Evolutionary conservation across 1,140 invertebrate genomes (phyloP).

Genomic region (Arctopsyche grandis): DNA sequence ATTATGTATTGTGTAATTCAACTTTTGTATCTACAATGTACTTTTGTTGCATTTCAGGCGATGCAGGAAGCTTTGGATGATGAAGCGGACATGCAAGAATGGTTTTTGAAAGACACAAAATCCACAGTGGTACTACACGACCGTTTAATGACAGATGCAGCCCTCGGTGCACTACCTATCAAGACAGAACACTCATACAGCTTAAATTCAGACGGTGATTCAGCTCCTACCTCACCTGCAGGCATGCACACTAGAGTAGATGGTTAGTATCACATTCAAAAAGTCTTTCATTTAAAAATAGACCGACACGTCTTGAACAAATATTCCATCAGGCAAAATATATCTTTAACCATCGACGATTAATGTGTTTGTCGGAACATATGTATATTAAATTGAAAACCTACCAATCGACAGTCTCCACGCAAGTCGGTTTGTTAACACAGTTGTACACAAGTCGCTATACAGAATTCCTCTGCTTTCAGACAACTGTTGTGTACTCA

Average conservation of each 20-base stretch:
- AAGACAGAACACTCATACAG: slow-evolving; percentile 89
- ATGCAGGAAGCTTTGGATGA: slow-evolving; percentile 73
- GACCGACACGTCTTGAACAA: background rate
- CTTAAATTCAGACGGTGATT: slow-evolving; percentile 74
- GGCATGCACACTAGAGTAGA: slow-evolving; percentile 72
- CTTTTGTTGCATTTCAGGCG: slow-evolving; percentile 61
- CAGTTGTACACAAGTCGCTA: background rate
- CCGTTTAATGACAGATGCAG: slow-evolving; percentile 89
- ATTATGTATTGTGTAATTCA: too few relatives aligned
- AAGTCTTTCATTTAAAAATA: background rate
- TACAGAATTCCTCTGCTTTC: too few relatives aligned
- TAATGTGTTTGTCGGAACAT: too few relatives aligned
- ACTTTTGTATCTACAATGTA: too few relatives aligned
- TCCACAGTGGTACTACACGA: slow-evolving; percentile 82
- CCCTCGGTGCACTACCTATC: slow-evolving; percentile 80
- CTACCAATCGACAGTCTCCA: too few relatives aligned
- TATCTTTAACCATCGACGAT: too few relatives aligned
- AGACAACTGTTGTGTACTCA: too few relatives aligned
- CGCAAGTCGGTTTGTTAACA: background rate
- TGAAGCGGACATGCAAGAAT: slow-evolving; percentile 69
- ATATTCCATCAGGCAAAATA: too few relatives aligned
- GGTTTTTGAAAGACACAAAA: slow-evolving; percentile 67
- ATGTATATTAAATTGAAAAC: too few relatives aligned
- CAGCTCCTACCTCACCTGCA: slow-evolving; percentile 71
- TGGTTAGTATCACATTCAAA: slow-evolving; percentile 62